phyloP scores from a whole-genome alignment of 2,888 invertebrate species.

The Tinea trinotella region DNA sequence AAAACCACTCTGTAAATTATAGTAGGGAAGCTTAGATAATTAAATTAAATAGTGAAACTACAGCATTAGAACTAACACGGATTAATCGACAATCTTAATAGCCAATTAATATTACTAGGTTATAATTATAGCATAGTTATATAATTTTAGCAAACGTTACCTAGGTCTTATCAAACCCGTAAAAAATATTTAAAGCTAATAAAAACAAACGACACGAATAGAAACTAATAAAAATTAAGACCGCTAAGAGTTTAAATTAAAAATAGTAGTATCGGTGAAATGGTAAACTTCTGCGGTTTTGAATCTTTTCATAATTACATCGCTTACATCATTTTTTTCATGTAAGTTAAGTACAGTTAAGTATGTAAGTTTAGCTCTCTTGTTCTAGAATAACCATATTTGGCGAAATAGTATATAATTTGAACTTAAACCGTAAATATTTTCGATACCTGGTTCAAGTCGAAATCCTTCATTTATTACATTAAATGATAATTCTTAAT shows the following conservation, averaged over 20 bases:
- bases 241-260: not conserved
- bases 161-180: not conserved
- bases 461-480: too few species aligned
- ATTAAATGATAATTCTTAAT: too few species aligned
- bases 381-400: not conserved
- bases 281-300: not conserved
- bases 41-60: too few species aligned
- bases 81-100: too few species aligned
- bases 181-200: not conserved
- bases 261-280: not conserved
- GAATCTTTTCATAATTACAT: not conserved
- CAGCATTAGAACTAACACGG: too few species aligned
- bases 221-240: not conserved
- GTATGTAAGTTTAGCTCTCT: conserved; percentile 2
- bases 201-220: not conserved
- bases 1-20: too few species aligned
- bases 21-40: too few species aligned
- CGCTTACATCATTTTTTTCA: not conserved
- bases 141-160: not conserved
- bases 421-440: not conserved
- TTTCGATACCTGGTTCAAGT: too few species aligned
- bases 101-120: too few species aligned
- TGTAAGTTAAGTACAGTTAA: not conserved
- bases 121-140: too few species aligned
- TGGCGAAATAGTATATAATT: not conserved